Evolutionary conservation across 2,888 invertebrate species (phyloP).

Genomic region (Quadroppia sp.): DNA sequence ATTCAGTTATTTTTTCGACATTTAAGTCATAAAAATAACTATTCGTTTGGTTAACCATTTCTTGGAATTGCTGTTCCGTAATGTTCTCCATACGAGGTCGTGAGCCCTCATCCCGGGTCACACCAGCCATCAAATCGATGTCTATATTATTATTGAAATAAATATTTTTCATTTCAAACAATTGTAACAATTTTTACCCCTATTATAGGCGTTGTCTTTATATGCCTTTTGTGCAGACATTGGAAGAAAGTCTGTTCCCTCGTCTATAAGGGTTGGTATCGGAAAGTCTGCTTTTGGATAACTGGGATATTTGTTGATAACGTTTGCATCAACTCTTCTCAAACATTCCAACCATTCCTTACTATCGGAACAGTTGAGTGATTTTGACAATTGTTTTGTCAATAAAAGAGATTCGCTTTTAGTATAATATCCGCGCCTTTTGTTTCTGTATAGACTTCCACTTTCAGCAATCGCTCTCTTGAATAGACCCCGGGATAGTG

Average conservation of each 20-base stretch:
- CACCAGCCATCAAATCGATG: neutral
- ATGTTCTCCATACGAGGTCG: neutral
- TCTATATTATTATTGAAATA: too few species aligned
- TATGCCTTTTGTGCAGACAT: neutral
- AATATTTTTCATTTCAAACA: too few species aligned
- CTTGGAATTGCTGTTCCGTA: neutral
- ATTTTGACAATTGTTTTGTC: neutral
- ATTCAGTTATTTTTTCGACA: neutral
- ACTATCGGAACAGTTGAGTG: conserved; percentile 15
- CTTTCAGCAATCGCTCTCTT: conserved; percentile 4
- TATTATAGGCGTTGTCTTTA: too few species aligned
- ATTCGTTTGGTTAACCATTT: neutral
- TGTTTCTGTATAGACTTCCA: neutral
- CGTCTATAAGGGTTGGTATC: neutral
- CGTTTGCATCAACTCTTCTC: neutral
- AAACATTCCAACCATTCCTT: conserved; percentile 4
- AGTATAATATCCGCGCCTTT: neutral
- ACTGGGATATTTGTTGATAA: neutral
- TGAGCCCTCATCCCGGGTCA: neutral
- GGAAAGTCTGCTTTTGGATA: too few species aligned
- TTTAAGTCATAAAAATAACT: neutral
- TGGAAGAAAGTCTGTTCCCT: neutral
- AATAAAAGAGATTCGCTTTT: neutral
- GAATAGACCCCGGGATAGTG: too few species aligned
- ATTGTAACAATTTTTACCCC: neutral